Conservation (phyloP, 2,113 vertebrate species). For the Oriolus oriolus region DNA sequence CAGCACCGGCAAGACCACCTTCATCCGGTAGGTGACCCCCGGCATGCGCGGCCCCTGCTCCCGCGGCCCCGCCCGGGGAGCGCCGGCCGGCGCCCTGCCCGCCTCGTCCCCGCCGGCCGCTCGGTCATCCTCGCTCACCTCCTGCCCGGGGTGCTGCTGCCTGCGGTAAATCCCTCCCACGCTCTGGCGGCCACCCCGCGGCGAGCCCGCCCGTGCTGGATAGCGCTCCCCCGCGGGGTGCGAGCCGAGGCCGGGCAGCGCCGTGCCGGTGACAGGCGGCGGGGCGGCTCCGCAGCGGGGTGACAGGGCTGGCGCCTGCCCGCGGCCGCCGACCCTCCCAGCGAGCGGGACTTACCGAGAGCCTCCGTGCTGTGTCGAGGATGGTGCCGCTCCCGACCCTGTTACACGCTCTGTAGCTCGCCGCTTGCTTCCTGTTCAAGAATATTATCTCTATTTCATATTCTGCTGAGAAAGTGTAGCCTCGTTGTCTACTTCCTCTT, state of each 20-base stretch:
- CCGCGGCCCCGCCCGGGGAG: too few species aligned
- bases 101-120: too few species aligned
- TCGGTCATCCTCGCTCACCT: too few species aligned
- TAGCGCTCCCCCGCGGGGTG: background rate
- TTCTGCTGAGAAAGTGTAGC: background rate
- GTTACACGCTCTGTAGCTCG: accelerated
- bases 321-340: background rate
- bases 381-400: background rate
- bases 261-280: background rate
- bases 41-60: too few species aligned
- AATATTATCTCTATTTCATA: accelerated
- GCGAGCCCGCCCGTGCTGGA: background rate
- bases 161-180: background rate
- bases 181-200: background rate
- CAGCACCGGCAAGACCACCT: too few species aligned
- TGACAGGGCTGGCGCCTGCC: background rate
- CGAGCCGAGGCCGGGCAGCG: background rate
- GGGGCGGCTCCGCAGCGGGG: background rate
- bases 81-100: too few species aligned
- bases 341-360: accelerated
- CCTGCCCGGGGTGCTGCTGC: background rate
- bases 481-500: background rate
- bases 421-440: background rate
- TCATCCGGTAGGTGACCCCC: too few species aligned
- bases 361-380: accelerated